These are phyloP conservation scores for Drosophila dives DNA, from an alignment of 2,888 invertebrate genomes.

Conservation along the genomic window DNA sequence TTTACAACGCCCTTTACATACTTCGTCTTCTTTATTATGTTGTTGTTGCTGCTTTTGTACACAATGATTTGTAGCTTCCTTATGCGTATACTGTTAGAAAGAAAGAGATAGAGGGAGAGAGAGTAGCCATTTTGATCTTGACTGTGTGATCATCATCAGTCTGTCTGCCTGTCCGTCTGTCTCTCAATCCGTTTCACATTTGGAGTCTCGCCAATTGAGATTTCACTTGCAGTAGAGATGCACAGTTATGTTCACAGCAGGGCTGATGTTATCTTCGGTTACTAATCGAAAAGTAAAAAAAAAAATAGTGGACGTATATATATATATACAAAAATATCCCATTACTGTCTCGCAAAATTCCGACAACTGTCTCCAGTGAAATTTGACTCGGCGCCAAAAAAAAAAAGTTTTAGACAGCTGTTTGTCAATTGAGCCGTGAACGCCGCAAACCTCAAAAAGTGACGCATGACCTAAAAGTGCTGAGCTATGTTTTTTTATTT, in stretches of 20 bases:
- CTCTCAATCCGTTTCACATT: conserved; percentile 39
- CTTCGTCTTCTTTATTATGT: conserved; percentile 31
- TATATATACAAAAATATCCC: conserved; percentile 33
- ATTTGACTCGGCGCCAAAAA: conserved; percentile 51
- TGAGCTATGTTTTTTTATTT: conserved; percentile 41
- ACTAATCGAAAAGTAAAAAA: conserved; percentile 6
- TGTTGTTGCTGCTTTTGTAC: conserved; percentile 27
- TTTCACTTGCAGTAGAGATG: conserved; percentile 55
- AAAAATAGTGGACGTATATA: not conserved
- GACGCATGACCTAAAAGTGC: conserved; percentile 39
- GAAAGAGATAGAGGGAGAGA: not conserved
- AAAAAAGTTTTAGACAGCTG: conserved; percentile 38
- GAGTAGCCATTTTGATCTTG: conserved; percentile 53
- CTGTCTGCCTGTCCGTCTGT: conserved; percentile 10
- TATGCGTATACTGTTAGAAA: conserved; percentile 18
- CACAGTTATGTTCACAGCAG: conserved; percentile 25
- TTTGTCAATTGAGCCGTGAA: conserved; percentile 15
- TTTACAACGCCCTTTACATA: conserved; percentile 13
- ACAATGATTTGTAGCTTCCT: conserved; percentile 42
- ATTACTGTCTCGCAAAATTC: conserved; percentile 51
- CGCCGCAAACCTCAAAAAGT: conserved; percentile 1
- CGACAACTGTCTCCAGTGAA: conserved; percentile 57
- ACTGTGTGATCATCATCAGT: conserved; percentile 29
- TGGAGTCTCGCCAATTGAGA: conserved; percentile 30
- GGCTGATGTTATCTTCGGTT: conserved; percentile 34